Conservation (phyloP, 2,113 vertebrate genomes). For the Poicephalus gulielmi region DNA sequence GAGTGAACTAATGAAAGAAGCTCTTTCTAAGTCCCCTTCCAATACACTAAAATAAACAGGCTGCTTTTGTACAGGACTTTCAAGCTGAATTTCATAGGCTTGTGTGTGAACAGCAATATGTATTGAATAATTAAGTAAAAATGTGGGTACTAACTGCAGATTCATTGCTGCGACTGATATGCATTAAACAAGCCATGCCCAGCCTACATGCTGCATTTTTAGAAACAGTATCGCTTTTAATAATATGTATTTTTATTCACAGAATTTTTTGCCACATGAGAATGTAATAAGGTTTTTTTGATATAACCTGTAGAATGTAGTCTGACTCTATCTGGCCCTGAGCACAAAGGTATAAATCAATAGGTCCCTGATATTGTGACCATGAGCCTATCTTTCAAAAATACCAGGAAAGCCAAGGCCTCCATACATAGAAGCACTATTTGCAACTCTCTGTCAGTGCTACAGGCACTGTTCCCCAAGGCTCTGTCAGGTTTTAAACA, state of each 20-base stretch:
- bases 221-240: background rate
- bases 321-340: constrained; percentile 33
- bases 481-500: constrained; percentile 51
- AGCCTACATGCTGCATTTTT: background rate
- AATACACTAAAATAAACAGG: background rate
- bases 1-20: background rate
- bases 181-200: background rate
- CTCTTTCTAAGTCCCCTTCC: background rate
- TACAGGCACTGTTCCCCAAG: constrained; percentile 41
- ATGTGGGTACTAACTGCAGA: background rate
- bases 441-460: constrained; percentile 32
- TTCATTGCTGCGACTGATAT: background rate
- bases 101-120: background rate
- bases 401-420: background rate
- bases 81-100: background rate
- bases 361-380: constrained; percentile 40
- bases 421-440: constrained; percentile 4
- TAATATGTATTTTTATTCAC: background rate
- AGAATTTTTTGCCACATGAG: constrained; percentile 23
- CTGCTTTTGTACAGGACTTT: background rate
- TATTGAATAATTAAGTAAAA: background rate
- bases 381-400: constrained; percentile 58
- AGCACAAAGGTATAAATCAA: constrained; percentile 63
- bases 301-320: background rate
- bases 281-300: constrained; percentile 9